A percentile compares a stretch with the other conserved stretches of the same genome.
Conservation (phyloP, 2,888 invertebrate genomes). For the Siphlonurus alternatus region DNA sequence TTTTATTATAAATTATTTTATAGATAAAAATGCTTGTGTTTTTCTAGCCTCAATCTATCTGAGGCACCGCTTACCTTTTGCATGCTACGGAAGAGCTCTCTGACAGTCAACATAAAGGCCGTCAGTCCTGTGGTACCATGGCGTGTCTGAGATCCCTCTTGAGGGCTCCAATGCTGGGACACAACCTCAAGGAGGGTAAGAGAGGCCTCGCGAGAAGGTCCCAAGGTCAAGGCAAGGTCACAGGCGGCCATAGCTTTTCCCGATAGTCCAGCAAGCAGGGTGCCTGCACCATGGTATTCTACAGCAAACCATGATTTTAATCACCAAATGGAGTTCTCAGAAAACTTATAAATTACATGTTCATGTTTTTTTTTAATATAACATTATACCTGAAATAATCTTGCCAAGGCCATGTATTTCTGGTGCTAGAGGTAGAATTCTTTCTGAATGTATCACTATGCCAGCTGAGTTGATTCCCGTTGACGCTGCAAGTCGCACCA, state of each 20-base stretch:
- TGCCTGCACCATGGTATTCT: slow-evolving; percentile 1
- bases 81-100: not conserved
- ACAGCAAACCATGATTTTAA: no score
- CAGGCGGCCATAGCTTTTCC: slow-evolving; percentile 19
- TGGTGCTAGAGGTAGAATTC: slow-evolving; percentile 20
- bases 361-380: no score
- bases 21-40: no score
- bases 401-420: slow-evolving; percentile 3
- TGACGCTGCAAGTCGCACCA: slow-evolving; percentile 21
- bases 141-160: no score
- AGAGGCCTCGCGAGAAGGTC: slow-evolving; percentile 18
- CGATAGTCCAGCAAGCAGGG: not conserved
- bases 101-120: not conserved
- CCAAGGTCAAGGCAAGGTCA: slow-evolving; percentile 23
- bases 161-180: slow-evolving; percentile 20
- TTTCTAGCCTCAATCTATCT: no score
- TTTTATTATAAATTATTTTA: no score
- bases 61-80: no score
- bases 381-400: no score
- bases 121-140: no score
- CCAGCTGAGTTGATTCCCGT: slow-evolving; percentile 23
- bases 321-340: no score
- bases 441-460: slow-evolving; percentile 22
- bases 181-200: slow-evolving; percentile 22
- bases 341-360: no score